A percentile compares a stretch with the other conserved stretches of the same genome.
Conservation (phyloP, 2,888 invertebrate species). For the Polydrusus pterygomalis region DNA sequence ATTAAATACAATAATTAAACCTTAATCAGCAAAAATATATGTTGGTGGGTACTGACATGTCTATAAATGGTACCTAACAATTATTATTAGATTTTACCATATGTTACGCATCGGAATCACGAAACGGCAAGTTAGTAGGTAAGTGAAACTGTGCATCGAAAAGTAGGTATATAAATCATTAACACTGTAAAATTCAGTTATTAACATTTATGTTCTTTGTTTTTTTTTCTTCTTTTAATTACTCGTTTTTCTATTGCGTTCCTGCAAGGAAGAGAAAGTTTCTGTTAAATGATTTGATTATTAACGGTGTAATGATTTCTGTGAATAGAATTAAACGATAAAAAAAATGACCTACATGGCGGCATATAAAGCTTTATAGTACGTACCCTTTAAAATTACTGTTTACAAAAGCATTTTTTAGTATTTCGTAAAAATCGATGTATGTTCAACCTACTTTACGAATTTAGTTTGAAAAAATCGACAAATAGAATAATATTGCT, state of each 20-base stretch:
- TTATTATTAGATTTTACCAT: background rate
- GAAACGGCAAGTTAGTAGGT: slow-evolving; percentile 20
- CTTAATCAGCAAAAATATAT: too few species aligned
- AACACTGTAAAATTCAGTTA: slow-evolving; percentile 13
- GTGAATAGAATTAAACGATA: slow-evolving; percentile 12
- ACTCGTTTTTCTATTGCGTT: slow-evolving; percentile 15
- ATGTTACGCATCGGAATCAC: slow-evolving; percentile 14
- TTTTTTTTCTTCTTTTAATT: slow-evolving; percentile 4
- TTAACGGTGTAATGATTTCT: slow-evolving; percentile 24
- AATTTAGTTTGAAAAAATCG: too few species aligned
- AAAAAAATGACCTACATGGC: too few species aligned
- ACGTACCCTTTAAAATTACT: too few species aligned
- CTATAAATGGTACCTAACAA: too few species aligned
- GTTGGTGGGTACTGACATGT: too few species aligned
- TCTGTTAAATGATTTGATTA: slow-evolving; percentile 37
- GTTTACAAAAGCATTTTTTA: too few species aligned
- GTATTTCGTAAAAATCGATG: too few species aligned
- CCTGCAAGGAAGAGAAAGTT: slow-evolving; percentile 32
- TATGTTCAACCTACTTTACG: too few species aligned
- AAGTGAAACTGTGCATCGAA: slow-evolving; percentile 25
- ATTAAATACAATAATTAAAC: too few species aligned
- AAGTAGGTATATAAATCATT: slow-evolving; percentile 10
- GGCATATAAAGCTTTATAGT: too few species aligned
- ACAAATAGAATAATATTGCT: too few species aligned
- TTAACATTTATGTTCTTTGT: slow-evolving; percentile 23